A percentile compares a stretch with the other conserved stretches of the same genome.
phyloP scores from a whole-genome alignment of 2,888 invertebrate genomes.

The Melanchra persicariae region DNA sequence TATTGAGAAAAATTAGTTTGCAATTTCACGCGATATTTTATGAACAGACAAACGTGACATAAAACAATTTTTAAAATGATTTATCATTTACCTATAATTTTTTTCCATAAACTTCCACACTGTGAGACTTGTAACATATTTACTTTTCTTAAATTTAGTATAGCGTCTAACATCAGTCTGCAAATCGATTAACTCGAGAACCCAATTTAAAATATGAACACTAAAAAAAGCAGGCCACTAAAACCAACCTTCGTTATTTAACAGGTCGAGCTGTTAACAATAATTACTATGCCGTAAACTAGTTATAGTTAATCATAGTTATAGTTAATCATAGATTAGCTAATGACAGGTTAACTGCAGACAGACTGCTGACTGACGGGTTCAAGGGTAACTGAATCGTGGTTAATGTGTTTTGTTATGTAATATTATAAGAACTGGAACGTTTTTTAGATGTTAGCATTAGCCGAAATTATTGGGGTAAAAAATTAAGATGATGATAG shows the following conservation, averaged over 20 bases:
- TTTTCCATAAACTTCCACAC: too few species aligned
- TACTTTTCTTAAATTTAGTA: too few species aligned
- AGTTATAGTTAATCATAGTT: conserved; percentile 73
- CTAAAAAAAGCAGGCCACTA: conserved; percentile 13
- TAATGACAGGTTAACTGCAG: conserved; percentile 73
- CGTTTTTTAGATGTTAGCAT: conserved; percentile 40
- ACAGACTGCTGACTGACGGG: conserved; percentile 71
- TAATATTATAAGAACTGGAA: conserved; percentile 44
- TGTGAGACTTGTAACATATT: too few species aligned
- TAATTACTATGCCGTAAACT: conserved; percentile 76
- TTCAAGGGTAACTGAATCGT: conserved; percentile 78
- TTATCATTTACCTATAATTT: too few species aligned
- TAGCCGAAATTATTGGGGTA: background rate
- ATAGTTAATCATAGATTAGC: conserved; percentile 70
- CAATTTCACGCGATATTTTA: too few species aligned
- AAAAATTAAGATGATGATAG: conserved; percentile 15
- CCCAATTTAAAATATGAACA: conserved; percentile 16
- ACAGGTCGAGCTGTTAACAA: conserved; percentile 33
- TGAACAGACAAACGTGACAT: too few species aligned
- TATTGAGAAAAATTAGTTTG: too few species aligned
- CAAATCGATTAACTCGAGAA: conserved; percentile 25
- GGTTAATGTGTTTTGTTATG: conserved; percentile 51
- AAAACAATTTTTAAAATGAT: too few species aligned
- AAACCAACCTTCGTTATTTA: conserved; percentile 35
- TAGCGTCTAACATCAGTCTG: background rate